Evolutionary conservation across 2,113 vertebrate genomes (phyloP), one percentile per base, ranked within the genome.

Genomic region (Sinocyclocheilus maitianheensis): DNA sequence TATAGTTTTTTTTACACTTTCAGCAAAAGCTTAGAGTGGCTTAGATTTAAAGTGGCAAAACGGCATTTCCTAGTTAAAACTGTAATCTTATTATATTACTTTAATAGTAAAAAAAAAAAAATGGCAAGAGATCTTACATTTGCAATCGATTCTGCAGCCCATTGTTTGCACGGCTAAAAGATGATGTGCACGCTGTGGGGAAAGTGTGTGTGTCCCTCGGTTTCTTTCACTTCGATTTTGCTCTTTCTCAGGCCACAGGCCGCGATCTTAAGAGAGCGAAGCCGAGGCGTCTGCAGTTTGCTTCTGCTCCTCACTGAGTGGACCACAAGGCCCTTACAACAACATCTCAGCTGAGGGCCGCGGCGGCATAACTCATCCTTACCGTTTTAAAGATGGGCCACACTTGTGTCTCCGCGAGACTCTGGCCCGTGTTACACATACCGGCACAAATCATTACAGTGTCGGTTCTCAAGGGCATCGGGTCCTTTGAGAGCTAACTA

Each of bases 181-280:
- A 51, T 76, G 43, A 62, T 62, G 82, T 77, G 75, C n/a, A 9
- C 53, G 87, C 84, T 74, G 85, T 85, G 24, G 84, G 89, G 91
- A 91, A 91, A 93, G 89, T 86, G 80, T 91, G 90, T 3, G 46
- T 92, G 90, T 92, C 93, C 91, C 92, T 43, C 81, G 93, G 91
- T 93, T 92, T 92, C 3, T 84, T 93, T 92, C 90, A 89, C 90
- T 91, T 90, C 85, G 89, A 86, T 84, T 89, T 90, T 87, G 88
- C 84, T 93, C 87, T 89, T 89, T 92, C 90, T 84, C 89, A 93
- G 90, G 85, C 89, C 91, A 86, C 82, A 62, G 90, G 89, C 89
- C 71, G 84, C 58, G 90, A 91, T 91, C 89, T 93, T 92, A 92
- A 92, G 90, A 93, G 82, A 85, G 89, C 86, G 93, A 93, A 87